Conservation (phyloP, 2,888 invertebrate species). For the Neoitamus cyanurus region DNA sequence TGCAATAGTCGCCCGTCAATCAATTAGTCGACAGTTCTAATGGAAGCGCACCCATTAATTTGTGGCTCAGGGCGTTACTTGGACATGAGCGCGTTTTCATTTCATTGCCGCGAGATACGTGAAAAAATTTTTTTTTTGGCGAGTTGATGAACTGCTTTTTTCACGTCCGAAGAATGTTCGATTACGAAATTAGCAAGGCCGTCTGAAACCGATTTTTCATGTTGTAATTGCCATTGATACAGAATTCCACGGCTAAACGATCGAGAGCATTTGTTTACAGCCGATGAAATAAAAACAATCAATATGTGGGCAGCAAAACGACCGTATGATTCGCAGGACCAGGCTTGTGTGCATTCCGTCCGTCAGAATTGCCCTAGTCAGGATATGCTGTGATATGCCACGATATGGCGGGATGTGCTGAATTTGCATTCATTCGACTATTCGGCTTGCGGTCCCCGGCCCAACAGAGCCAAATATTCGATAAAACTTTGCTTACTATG, state of each 20-base stretch:
- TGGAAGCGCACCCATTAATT: slow-evolving; percentile 26
- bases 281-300: neutral
- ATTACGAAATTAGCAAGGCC: slow-evolving; percentile 36
- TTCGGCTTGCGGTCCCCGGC: neutral
- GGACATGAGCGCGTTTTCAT: slow-evolving; percentile 24
- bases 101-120: neutral
- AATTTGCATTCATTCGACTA: neutral
- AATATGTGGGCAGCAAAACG: neutral
- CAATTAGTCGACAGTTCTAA: slow-evolving; percentile 44
- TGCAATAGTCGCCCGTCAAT: slow-evolving; percentile 28
- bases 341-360: neutral
- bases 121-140: neutral
- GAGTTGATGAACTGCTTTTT: slow-evolving; percentile 40
- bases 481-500: neutral
- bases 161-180: neutral
- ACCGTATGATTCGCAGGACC: neutral
- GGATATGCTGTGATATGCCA: neutral
- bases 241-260: neutral
- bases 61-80: neutral
- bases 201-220: slow-evolving; percentile 3
- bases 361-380: neutral
- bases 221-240: neutral
- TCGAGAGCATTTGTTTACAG: neutral
- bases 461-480: neutral
- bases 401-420: neutral